A percentile compares a stretch with the other conserved stretches of the same genome.
These are phyloP conservation scores for Amiota communis DNA, from an alignment of 2,888 invertebrate genomes.

Conservation along the genomic window DNA sequence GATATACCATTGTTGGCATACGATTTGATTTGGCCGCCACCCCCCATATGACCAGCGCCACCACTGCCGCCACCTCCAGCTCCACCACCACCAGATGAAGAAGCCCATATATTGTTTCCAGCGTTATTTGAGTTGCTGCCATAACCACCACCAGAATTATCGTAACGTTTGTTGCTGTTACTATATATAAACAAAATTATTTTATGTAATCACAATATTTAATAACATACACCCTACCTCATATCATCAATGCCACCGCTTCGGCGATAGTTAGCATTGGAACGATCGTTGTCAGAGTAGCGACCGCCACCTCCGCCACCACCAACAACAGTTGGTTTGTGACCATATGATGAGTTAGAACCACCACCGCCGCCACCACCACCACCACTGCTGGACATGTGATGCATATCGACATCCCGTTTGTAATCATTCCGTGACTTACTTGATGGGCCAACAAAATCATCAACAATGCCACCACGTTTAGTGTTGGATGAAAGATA, in stretches of 20 bases:
- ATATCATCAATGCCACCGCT: constrained; percentile 61
- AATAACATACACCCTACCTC: constrained; percentile 39
- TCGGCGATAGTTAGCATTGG: constrained; percentile 58
- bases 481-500: constrained; percentile 61
- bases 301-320: constrained; percentile 56
- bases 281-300: constrained; percentile 63
- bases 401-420: constrained; percentile 72
- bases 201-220: constrained; percentile 22
- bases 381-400: constrained; percentile 52
- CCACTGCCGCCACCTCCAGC: constrained; percentile 51
- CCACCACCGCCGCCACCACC: constrained; percentile 34
- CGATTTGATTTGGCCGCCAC: constrained; percentile 63
- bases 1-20: constrained; percentile 70
- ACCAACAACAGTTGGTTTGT: constrained; percentile 32
- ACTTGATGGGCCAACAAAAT: constrained; percentile 54
- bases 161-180: constrained; percentile 69
- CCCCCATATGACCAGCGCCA: constrained; percentile 49
- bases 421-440: constrained; percentile 62
- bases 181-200: constrained; percentile 42
- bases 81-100: constrained; percentile 53
- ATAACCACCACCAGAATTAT: constrained; percentile 60
- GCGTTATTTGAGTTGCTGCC: constrained; percentile 53
- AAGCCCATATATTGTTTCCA: constrained; percentile 60
- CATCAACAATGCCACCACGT: constrained; percentile 56
- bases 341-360: constrained; percentile 40